Conservation (phyloP, 2,888 invertebrate species). For the Dusona sp. region DNA sequence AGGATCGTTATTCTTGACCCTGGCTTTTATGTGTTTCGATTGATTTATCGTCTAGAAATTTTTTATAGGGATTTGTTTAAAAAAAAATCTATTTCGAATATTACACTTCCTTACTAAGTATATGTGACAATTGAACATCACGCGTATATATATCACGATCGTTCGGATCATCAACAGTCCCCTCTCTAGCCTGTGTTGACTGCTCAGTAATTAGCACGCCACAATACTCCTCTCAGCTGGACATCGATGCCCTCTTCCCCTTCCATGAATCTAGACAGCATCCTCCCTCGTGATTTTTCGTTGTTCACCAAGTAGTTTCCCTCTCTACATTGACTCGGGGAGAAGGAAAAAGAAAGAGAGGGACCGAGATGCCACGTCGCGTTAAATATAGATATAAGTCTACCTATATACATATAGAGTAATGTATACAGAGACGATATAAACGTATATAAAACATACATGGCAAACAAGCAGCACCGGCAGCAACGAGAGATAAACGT, state of each 20-base stretch:
- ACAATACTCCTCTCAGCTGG: conserved; percentile 50
- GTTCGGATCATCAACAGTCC: conserved; percentile 34
- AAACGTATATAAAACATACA: conserved; percentile 76
- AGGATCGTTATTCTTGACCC: not conserved
- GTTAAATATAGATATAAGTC: conserved; percentile 18
- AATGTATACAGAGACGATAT: conserved; percentile 51
- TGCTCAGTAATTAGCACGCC: conserved; percentile 46
- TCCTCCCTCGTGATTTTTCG: conserved; percentile 54
- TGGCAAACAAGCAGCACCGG: conserved; percentile 67
- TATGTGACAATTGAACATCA: not conserved
- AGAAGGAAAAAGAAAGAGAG: conserved; percentile 30
- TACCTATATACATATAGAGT: not conserved
- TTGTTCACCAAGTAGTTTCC: conserved; percentile 71
- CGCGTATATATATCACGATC: conserved; percentile 23
- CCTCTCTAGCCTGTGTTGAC: conserved; percentile 35
- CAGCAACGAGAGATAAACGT: conserved; percentile 80
- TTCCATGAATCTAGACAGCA: conserved; percentile 4
- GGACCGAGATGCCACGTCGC: conserved; percentile 42
- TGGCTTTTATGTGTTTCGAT: not conserved
- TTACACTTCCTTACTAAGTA: not conserved
- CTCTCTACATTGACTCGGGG: conserved; percentile 39
- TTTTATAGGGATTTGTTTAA: not conserved
- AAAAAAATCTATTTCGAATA: not conserved
- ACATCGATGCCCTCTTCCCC: conserved; percentile 24
- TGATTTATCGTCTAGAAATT: conserved; percentile 1